These are phyloP conservation scores for Baccha elongata DNA, from an alignment of 2,888 invertebrate genomes.

Conservation along the genomic window DNA sequence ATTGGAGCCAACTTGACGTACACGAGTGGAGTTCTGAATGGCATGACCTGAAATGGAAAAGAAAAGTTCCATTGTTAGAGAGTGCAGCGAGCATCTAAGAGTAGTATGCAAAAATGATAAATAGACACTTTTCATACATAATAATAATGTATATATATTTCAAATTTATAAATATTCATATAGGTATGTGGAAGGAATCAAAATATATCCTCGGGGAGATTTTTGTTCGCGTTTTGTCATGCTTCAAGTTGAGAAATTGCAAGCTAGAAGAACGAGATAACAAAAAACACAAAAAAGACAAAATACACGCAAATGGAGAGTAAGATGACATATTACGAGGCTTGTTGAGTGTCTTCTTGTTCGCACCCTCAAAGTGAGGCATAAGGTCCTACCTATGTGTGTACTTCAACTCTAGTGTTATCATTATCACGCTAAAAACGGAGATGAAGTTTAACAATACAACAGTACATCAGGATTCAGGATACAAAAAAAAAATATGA, in stretches of 20 bases:
- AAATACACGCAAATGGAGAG: constrained; percentile 47
- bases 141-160: not conserved
- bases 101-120: constrained; percentile 17
- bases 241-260: constrained; percentile 22
- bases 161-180: constrained; percentile 49
- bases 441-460: constrained; percentile 41
- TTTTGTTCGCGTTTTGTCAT: constrained; percentile 5
- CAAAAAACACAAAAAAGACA: constrained; percentile 7
- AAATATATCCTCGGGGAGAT: constrained; percentile 31
- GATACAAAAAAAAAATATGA: too few species aligned
- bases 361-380: constrained; percentile 41
- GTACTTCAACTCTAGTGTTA: constrained; percentile 34
- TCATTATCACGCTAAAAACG: constrained; percentile 51
- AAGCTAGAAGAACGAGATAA: constrained; percentile 20
- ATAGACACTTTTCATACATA: constrained; percentile 26
- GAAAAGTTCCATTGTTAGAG: constrained; percentile 63
- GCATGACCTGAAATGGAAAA: constrained; percentile 78
- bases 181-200: constrained; percentile 14
- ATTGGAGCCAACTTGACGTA: constrained; percentile 80
- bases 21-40: constrained; percentile 79
- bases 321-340: constrained; percentile 7
- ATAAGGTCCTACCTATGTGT: constrained; percentile 7
- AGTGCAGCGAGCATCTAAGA: constrained; percentile 4
- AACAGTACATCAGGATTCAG: not conserved
- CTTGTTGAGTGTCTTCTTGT: constrained; percentile 57